These are phyloP conservation scores for Albula goreensis DNA, from an alignment of 2,113 vertebrate genomes.

Conservation along the genomic window DNA sequence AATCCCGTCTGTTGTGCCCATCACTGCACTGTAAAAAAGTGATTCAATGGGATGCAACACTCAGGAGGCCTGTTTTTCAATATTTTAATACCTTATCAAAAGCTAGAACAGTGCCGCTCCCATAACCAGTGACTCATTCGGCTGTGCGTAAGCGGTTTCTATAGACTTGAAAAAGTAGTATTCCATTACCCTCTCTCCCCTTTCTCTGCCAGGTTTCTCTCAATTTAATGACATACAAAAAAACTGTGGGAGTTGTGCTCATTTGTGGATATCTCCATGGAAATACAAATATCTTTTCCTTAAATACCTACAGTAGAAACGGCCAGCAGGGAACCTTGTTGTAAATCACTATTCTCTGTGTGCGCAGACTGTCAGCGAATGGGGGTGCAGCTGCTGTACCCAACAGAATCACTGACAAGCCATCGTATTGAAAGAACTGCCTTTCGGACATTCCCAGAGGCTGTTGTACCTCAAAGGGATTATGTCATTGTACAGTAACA, in stretches of 20 bases:
- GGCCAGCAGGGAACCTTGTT: conserved; percentile 1
- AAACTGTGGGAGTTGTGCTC: not conserved
- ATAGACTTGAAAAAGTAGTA: conserved; percentile 48
- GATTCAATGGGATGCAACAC: too few species aligned
- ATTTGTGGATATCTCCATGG: conserved; percentile 35
- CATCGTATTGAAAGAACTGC: conserved; percentile 4
- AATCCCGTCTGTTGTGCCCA: too few species aligned
- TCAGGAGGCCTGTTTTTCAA: too few species aligned
- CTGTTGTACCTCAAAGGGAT: not conserved
- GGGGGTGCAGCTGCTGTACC: not conserved
- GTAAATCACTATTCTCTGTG: not conserved
- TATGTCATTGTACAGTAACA: not conserved
- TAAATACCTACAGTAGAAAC: not conserved
- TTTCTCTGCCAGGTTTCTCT: conserved; percentile 38
- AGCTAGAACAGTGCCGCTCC: conserved; percentile 40
- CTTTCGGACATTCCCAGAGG: conserved; percentile 8
- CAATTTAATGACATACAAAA: conserved; percentile 28
- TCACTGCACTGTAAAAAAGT: too few species aligned
- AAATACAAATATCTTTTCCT: conserved; percentile 40
- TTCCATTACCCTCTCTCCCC: conserved; percentile 60
- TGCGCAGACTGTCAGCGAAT: not conserved
- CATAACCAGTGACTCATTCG: conserved; percentile 58
- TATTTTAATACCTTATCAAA: conserved; percentile 51
- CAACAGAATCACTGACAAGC: not conserved
- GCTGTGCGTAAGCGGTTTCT: conserved; percentile 57